Conservation (phyloP, 2,113 vertebrate genomes). For the Phocoena phocoena region DNA sequence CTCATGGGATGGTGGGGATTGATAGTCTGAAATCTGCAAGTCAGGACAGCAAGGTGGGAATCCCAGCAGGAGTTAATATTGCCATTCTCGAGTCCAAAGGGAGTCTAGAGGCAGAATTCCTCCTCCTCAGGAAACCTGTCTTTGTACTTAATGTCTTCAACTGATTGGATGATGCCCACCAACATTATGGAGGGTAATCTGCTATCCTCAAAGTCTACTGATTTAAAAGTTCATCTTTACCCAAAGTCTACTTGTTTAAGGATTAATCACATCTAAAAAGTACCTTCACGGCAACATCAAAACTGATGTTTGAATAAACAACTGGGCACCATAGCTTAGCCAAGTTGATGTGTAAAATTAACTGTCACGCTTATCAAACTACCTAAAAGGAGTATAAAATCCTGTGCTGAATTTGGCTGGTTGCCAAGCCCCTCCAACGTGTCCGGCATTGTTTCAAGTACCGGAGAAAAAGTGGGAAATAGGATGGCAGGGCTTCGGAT, state of each 20-base stretch:
- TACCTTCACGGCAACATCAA: background rate
- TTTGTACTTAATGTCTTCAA: background rate
- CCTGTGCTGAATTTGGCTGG: background rate
- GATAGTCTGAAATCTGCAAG: background rate
- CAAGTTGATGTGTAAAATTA: background rate
- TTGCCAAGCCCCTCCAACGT: background rate
- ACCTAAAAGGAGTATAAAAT: background rate
- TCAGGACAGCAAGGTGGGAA: background rate
- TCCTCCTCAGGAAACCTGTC: background rate
- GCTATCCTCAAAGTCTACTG: background rate
- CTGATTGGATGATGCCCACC: background rate
- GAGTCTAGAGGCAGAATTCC: background rate
- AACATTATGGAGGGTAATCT: background rate
- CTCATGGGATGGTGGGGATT: background rate
- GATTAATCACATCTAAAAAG: background rate
- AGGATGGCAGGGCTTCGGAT: no score
- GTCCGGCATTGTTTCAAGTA: accelerated
- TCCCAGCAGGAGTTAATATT: background rate
- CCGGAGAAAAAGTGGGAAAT: background rate
- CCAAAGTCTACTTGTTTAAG: background rate
- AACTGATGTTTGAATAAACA: background rate
- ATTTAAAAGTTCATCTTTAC: background rate
- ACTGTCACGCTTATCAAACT: background rate
- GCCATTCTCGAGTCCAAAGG: background rate
- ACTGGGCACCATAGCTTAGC: no score